Conservation (phyloP, 1,140 invertebrate species). For the Aphis gossypii region DNA sequence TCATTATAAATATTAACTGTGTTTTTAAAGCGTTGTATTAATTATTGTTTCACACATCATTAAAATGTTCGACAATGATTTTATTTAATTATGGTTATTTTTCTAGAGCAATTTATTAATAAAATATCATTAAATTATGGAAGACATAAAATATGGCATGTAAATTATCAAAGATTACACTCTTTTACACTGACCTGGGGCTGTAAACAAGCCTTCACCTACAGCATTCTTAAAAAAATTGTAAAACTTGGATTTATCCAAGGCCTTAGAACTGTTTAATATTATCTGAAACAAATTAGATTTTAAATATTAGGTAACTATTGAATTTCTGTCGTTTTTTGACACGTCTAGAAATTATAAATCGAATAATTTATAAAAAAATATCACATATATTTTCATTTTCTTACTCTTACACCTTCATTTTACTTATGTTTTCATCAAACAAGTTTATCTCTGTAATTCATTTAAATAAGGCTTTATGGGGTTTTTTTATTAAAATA, state of each 20-base stretch:
- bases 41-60: not conserved
- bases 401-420: not conserved
- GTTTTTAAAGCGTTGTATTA: not conserved
- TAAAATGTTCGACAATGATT: not conserved
- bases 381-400: not conserved
- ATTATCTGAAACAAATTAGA: conserved; percentile 59
- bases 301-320: not conserved
- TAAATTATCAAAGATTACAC: not conserved
- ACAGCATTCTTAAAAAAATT: conserved; percentile 61
- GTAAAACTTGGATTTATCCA: conserved; percentile 60
- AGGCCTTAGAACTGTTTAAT: conserved; percentile 60
- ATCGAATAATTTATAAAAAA: not conserved
- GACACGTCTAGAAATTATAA: not conserved
- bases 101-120: not conserved
- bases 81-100: not conserved
- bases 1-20: not conserved
- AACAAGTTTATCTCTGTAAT: not conserved
- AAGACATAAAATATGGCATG: not conserved
- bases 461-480: not conserved
- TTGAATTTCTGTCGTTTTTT: not conserved
- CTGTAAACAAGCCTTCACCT: conserved; percentile 60
- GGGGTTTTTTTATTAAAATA: not conserved
- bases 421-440: not conserved
- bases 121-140: not conserved
- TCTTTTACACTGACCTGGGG: conserved; percentile 59